Conservation (phyloP, 2,797 vertebrate genomes). For the Enoplosus armatus region DNA sequence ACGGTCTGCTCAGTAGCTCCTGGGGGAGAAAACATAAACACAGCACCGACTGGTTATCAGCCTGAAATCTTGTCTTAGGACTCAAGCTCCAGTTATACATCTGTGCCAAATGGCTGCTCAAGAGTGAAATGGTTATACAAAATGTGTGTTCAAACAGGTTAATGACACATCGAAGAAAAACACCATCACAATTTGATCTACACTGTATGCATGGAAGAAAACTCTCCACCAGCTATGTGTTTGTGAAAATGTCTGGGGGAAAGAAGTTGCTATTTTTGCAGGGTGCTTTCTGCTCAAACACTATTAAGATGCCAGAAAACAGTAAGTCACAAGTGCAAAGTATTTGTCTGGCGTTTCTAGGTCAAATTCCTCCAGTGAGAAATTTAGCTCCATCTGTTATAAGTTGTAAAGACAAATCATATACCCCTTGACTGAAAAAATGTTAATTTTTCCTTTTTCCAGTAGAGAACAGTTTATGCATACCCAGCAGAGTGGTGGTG, state of each 20-base stretch:
- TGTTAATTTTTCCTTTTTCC: not conserved
- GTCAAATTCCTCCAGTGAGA: conserved; percentile 52
- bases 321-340: conserved; percentile 32
- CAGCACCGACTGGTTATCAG: conserved; percentile 40
- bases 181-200: conserved; percentile 11
- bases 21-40: conserved; percentile 69
- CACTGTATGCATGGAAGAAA: not conserved
- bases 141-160: conserved; percentile 18
- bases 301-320: conserved; percentile 19
- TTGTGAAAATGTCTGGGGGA: not conserved
- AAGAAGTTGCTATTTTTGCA: not conserved
- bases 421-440: not conserved
- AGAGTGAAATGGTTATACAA: conserved; percentile 4
- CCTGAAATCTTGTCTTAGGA: conserved; percentile 24
- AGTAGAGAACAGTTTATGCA: conserved; percentile 6
- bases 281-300: conserved; percentile 16
- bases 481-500: not conserved
- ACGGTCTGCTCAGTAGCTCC: conserved; percentile 51
- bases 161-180: conserved; percentile 23
- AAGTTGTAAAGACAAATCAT: conserved; percentile 31
- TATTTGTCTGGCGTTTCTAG: conserved; percentile 54
- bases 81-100: conserved; percentile 13
- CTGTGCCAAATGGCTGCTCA: conserved; percentile 16
- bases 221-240: not conserved
- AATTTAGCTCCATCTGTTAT: conserved; percentile 28